phyloP scores from a whole-genome alignment of 2,113 vertebrate species.

The Pan troglodytes region NHGRI_mPanTro3-v2.1_pri NC_072421.2:8453001-8453500 shows the following conservation, averaged over 20 bases:
- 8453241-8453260: background rate
- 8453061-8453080: accelerated
- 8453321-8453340: accelerated
- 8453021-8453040: accelerated
- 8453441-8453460: background rate
- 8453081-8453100: accelerated
- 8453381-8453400: background rate
- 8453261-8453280: background rate
- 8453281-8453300: accelerated
- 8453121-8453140: background rate
- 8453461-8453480: background rate
- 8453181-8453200: background rate
- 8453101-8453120: accelerated
- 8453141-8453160: background rate
- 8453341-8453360: background rate
- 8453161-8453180: accelerated
- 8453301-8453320: background rate
- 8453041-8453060: accelerated
- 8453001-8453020: background rate
- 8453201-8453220: background rate
- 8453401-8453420: background rate
- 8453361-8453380: accelerated
- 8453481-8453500: background rate
- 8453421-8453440: background rate
- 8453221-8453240: accelerated